A percentile compares a stretch with the other conserved stretches of the same genome.
Evolutionary conservation across 2,797 vertebrate species (phyloP).

Genomic region (Galaxias olidus): DNA sequence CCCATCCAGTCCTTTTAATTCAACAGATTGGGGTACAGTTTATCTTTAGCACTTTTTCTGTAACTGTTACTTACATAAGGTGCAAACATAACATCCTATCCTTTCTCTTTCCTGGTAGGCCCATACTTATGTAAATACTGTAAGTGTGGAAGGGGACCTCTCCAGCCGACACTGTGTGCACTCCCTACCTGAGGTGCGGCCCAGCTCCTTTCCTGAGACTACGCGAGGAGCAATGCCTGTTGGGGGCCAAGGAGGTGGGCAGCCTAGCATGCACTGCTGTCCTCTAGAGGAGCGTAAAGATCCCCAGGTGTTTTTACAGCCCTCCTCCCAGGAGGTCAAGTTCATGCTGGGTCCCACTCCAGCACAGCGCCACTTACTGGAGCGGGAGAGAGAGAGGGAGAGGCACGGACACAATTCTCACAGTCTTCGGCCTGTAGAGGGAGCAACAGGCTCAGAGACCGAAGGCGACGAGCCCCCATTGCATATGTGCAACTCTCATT

Average conservation of each 20-base stretch:
- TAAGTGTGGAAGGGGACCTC: conserved; percentile 86
- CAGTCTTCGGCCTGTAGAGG: conserved; percentile 71
- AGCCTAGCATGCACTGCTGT: conserved; percentile 78
- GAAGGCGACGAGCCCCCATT: conserved; percentile 74
- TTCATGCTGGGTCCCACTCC: conserved; percentile 91
- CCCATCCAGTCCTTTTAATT: no score
- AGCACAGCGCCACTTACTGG: conserved; percentile 81
- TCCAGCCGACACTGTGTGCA: conserved; percentile 89
- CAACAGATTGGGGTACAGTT: no score
- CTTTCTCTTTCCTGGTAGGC: conserved; percentile 72
- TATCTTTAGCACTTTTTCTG: no score
- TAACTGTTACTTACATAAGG: no score
- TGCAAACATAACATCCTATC: neutral
- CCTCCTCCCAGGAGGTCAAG: conserved; percentile 88
- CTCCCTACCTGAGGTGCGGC: conserved; percentile 87
- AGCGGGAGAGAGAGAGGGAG: conserved; percentile 77
- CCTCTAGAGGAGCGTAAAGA: conserved; percentile 84
- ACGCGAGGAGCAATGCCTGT: conserved; percentile 67
- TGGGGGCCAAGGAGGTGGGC: conserved; percentile 65
- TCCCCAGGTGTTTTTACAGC: conserved; percentile 91
- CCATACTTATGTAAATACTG: conserved; percentile 97
- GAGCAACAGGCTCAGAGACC: conserved; percentile 75
- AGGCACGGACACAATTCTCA: conserved; percentile 68
- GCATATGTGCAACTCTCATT: conserved; percentile 77
- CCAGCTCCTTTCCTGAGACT: conserved; percentile 78